Conservation (phyloP, 2,797 vertebrate species). For the Gallinago stenura region DNA sequence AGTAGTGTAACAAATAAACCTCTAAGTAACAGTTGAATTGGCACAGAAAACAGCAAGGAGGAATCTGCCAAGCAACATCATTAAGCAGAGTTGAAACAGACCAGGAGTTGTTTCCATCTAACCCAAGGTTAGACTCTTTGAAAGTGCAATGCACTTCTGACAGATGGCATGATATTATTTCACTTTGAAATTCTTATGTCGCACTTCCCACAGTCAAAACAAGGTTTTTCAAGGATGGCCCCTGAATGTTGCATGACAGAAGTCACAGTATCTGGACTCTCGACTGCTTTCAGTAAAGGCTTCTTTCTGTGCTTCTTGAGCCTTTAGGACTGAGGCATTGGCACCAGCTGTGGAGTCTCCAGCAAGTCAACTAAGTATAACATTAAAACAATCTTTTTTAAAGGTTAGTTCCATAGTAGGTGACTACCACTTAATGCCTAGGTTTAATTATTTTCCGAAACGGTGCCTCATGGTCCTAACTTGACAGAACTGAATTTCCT, state of each 20-base stretch:
- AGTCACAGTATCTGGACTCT: not conserved
- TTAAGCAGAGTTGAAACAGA: not conserved
- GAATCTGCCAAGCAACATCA: not conserved
- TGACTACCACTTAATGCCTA: not conserved
- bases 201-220: not conserved
- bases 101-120: not conserved
- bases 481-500: not conserved
- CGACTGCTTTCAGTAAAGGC: not conserved
- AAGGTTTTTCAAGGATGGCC: not conserved
- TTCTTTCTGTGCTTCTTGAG: not conserved
- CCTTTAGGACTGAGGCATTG: not conserved
- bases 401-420: not conserved
- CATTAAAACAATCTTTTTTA: not conserved
- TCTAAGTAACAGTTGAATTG: not conserved
- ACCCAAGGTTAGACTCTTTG: not conserved
- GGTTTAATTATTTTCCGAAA: not conserved
- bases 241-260: not conserved
- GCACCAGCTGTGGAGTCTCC: not conserved
- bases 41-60: not conserved
- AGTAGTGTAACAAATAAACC: not conserved
- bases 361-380: not conserved
- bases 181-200: not conserved
- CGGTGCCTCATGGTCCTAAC: not conserved
- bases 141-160: not conserved
- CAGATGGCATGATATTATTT: not conserved